phyloP scores from a whole-genome alignment of 2,113 vertebrate species.

The Synchiropus splendidus region DNA sequence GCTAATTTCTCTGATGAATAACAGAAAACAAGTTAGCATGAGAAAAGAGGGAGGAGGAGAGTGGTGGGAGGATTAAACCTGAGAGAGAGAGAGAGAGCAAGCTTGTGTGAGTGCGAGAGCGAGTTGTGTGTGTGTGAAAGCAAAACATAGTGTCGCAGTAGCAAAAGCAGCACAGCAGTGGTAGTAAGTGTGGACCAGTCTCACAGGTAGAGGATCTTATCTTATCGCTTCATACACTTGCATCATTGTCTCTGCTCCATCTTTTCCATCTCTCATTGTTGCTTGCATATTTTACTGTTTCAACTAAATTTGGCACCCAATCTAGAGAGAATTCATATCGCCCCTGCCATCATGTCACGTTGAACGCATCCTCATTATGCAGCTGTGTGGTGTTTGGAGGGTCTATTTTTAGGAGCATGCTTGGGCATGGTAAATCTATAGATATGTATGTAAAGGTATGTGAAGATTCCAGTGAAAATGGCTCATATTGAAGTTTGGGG shows the following conservation, averaged over 20 bases:
- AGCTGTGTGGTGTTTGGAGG: conserved; percentile 4
- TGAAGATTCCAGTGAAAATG: no score
- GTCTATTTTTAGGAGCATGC: conserved; percentile 17
- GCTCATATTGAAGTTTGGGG: no score
- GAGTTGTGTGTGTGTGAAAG: conserved; percentile 35
- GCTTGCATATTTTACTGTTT: neutral
- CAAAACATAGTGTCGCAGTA: conserved; percentile 68
- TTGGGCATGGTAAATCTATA: no score
- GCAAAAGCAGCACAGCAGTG: conserved; percentile 49
- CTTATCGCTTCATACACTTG: conserved; percentile 7
- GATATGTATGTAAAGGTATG: no score
- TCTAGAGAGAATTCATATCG: neutral
- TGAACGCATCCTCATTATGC: conserved; percentile 3
- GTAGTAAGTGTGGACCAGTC: conserved; percentile 27
- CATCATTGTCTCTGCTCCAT: conserved; percentile 4
- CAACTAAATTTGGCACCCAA: neutral
- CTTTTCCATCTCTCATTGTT: neutral
- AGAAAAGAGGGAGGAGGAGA: conserved; percentile 14
- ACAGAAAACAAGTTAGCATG: conserved; percentile 25
- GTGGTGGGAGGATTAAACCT: conserved; percentile 22
- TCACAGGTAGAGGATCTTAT: conserved; percentile 43
- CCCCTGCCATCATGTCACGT: neutral
- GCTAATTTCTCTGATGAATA: conserved; percentile 25
- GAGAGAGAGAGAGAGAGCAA: conserved; percentile 40
- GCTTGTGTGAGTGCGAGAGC: conserved; percentile 35